phyloP scores from a whole-genome alignment of 2,888 invertebrate species.

The Sesamia inferens region DNA sequence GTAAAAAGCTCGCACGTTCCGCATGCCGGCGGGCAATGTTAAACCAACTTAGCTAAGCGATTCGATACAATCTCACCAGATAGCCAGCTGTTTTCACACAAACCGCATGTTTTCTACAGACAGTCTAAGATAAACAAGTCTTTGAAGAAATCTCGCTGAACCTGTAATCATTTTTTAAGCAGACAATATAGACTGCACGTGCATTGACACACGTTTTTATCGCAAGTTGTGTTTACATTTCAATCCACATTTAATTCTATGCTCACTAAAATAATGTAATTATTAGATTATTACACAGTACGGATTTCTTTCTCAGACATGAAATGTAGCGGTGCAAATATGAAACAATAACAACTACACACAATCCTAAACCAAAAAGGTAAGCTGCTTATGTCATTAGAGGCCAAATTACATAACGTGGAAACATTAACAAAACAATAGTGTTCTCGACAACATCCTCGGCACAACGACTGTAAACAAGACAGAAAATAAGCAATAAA shows the following conservation, averaged over 20 bases:
- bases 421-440: no score
- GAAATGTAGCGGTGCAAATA: constrained; percentile 29
- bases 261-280: constrained; percentile 32
- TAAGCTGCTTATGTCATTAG: constrained; percentile 50
- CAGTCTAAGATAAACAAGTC: constrained; percentile 10
- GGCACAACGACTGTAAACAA: neutral
- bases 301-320: constrained; percentile 30
- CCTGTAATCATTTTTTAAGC: constrained; percentile 31
- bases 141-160: constrained; percentile 21
- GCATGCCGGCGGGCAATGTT: constrained; percentile 37
- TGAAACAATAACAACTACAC: constrained; percentile 43
- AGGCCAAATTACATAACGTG: constrained; percentile 40
- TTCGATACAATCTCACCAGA: constrained; percentile 53
- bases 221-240: constrained; percentile 29
- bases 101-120: neutral
- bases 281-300: constrained; percentile 39
- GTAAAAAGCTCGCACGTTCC: constrained; percentile 53
- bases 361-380: constrained; percentile 51
- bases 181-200: constrained; percentile 37
- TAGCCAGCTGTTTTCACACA: constrained; percentile 29
- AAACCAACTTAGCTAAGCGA: constrained; percentile 37
- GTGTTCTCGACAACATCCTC: constrained; percentile 17
- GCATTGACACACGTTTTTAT: constrained; percentile 38
- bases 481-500: constrained; percentile 13
- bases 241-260: constrained; percentile 24